These are phyloP conservation scores for Eunapius fragilis DNA, from an alignment of 37 sponge, comb jelly and placozoan genomes.

Conservation along the genomic window DNA sequence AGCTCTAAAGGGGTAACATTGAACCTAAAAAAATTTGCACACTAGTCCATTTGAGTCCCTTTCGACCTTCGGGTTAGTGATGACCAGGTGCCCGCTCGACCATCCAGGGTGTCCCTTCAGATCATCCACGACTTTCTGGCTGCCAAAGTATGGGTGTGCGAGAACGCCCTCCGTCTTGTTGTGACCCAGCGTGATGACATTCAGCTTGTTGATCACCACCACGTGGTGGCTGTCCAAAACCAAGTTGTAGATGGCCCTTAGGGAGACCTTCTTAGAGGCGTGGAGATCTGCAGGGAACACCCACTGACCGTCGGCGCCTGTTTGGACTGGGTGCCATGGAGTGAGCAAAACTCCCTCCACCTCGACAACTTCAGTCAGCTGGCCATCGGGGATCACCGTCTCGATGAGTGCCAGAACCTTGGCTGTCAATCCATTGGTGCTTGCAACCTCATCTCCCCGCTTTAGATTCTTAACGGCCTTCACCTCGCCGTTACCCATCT, in stretches of 20 bases:
- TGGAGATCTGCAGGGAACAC: slow-evolving; percentile 2
- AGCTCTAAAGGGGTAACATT: background rate
- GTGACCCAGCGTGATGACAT: slow-evolving; percentile 18
- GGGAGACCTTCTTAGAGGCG: background rate
- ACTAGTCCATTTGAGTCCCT: background rate
- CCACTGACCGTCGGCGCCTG: slow-evolving; percentile 6
- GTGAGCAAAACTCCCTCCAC: slow-evolving; percentile 5
- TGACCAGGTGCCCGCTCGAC: slow-evolving; percentile 13
- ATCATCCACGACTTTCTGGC: slow-evolving; percentile 7
- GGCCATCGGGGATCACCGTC: slow-evolving; percentile 13
- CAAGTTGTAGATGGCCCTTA: slow-evolving; percentile 19
- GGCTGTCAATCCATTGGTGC: background rate
- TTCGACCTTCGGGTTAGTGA: background rate
- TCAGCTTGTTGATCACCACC: background rate
- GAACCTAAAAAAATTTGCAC: background rate
- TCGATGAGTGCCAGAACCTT: background rate
- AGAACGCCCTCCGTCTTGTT: slow-evolving; percentile 15
- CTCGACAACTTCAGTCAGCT: background rate
- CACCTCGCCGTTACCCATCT: background rate
- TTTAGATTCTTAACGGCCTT: slow-evolving; percentile 3
- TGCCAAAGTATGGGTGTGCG: slow-evolving; percentile 23
- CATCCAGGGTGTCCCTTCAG: slow-evolving; percentile 7
- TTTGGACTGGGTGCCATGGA: slow-evolving; percentile 23
- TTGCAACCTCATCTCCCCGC: background rate
- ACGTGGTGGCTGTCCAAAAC: slow-evolving; percentile 9